Percentiles rank a stretch among this genome's conserved stretches.
Conservation (phyloP, 2,113 vertebrate genomes). For the Archocentrus centrarchus region DNA sequence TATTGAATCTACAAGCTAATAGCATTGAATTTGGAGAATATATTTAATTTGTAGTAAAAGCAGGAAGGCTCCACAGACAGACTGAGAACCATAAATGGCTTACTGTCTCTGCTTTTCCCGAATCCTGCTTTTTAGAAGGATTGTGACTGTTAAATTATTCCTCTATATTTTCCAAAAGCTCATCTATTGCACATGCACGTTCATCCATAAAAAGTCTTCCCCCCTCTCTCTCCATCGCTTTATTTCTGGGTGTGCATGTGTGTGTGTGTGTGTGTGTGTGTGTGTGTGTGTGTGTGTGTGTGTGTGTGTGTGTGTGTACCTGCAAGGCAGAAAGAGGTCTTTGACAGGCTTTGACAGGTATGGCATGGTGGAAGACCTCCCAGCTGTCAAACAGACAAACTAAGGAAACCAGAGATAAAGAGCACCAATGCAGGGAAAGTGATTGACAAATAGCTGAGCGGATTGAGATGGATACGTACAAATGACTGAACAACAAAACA, state of each 20-base stretch:
- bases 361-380: conserved; percentile 51
- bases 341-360: conserved; percentile 71
- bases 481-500: conserved; percentile 47
- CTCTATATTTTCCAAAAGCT: neutral
- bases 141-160: neutral
- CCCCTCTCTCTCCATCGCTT: neutral
- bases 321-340: conserved; percentile 35
- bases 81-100: conserved; percentile 13
- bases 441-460: conserved; percentile 28
- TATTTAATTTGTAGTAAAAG: conserved; percentile 13
- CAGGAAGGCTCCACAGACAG: neutral
- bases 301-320: conserved; percentile 7
- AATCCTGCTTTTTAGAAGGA: neutral
- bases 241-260: neutral
- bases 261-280: neutral
- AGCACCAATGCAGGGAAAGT: conserved; percentile 4
- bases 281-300: neutral
- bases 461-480: neutral
- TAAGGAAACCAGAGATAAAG: conserved; percentile 44
- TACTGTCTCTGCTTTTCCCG: neutral
- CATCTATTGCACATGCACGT: neutral
- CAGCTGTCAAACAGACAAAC: conserved; percentile 65
- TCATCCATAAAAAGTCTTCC: neutral
- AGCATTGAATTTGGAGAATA: conserved; percentile 4
- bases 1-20: conserved; percentile 7